phyloP scores from a whole-genome alignment of 1,140 invertebrate genomes.

The Akabosia matsudoensis region DNA sequence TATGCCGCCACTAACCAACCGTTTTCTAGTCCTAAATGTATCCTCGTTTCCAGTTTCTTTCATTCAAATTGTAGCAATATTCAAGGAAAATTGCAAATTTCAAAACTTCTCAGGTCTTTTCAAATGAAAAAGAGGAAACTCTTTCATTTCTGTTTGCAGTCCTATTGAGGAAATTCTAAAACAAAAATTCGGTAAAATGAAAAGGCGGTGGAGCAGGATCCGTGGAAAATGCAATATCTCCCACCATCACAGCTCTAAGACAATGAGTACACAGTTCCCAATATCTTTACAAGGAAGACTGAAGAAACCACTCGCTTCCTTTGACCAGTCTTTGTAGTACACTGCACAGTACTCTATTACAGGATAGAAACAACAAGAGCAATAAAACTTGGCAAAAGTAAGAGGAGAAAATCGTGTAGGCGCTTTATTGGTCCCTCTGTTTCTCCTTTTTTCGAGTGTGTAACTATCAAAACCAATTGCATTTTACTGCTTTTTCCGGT shows the following conservation, averaged over 20 bases:
- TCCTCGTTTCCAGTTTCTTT: no score
- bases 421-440: not conserved
- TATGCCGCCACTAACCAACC: no score
- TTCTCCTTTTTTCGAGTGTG: not conserved
- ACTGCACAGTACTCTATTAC: no score
- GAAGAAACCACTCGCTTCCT: not conserved
- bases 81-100: conserved; percentile 14
- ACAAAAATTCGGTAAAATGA: not conserved
- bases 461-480: conserved; percentile 7
- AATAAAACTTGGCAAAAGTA: not conserved
- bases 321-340: not conserved
- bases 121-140: no score
- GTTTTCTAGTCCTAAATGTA: no score
- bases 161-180: not conserved
- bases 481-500: conserved; percentile 5
- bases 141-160: conserved; percentile 6
- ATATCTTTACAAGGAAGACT: not conserved
- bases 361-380: not conserved
- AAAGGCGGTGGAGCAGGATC: not conserved
- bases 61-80: conserved; percentile 16
- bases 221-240: no score
- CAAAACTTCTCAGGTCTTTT: not conserved
- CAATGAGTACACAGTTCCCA: not conserved
- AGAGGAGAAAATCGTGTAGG: conserved; percentile 6
- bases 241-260: no score